Evolutionary conservation across 2,113 vertebrate species (phyloP).

Genomic region (Bagarius yarrelli): DNA sequence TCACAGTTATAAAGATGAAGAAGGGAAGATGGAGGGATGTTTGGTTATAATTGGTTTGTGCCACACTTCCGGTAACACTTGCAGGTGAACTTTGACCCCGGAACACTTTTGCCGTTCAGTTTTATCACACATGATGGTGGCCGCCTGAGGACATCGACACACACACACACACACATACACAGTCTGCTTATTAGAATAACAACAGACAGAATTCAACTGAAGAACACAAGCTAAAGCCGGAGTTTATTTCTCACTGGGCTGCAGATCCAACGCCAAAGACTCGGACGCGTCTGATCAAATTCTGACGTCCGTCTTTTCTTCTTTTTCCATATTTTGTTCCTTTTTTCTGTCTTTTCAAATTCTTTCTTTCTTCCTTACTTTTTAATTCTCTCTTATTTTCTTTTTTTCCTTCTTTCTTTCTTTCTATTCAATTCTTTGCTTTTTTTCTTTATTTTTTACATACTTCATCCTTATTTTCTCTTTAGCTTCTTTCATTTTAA

Average conservation of each 20-base stretch:
- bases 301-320: no score
- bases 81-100: no score
- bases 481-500: no score
- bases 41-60: slow-evolving; percentile 49
- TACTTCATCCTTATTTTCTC: not conserved
- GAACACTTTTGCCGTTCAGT: no score
- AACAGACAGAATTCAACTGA: slow-evolving; percentile 9
- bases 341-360: no score
- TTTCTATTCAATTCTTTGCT: not conserved
- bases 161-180: no score
- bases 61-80: slow-evolving; percentile 24
- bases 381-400: no score
- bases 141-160: not conserved
- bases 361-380: no score
- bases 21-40: slow-evolving; percentile 13
- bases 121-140: not conserved
- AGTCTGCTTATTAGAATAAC: slow-evolving; percentile 7
- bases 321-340: no score
- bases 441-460: not conserved
- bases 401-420: no score
- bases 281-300: no score
- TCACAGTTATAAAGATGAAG: slow-evolving; percentile 37
- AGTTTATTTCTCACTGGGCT: not conserved
- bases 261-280: no score
- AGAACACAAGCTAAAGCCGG: not conserved